Percentiles rank a stretch among this genome's conserved stretches.
Evolutionary conservation across 1,140 invertebrate species (phyloP).

Genomic region (Zaprionus taronus): DNA sequence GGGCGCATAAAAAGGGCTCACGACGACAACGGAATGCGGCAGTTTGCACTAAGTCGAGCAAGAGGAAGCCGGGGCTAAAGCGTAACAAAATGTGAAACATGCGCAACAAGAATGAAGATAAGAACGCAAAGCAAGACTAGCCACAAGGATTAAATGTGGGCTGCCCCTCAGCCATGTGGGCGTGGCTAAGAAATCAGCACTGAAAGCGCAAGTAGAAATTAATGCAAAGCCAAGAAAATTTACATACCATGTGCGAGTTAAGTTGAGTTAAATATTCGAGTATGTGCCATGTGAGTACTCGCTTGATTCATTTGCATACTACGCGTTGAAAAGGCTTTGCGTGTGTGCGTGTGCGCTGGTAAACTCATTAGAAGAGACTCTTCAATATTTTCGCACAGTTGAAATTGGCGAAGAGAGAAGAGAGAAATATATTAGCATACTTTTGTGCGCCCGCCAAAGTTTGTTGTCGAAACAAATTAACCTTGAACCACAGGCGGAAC

Average conservation of each 20-base stretch:
- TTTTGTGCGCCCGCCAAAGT: conserved; percentile 59
- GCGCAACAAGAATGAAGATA: conserved; percentile 62
- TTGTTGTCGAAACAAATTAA: conserved; percentile 76
- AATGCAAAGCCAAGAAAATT: neutral
- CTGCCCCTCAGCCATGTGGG: no score
- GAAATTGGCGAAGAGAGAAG: conserved; percentile 34
- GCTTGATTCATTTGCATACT: conserved; percentile 50
- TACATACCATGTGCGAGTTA: neutral
- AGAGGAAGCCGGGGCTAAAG: conserved; percentile 7
- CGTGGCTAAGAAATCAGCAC: conserved; percentile 35
- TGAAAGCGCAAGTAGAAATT: conserved; percentile 16
- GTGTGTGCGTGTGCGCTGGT: conserved; percentile 22
- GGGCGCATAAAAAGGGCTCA: conserved; percentile 56
- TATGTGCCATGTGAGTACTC: neutral
- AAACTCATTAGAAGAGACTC: conserved; percentile 64
- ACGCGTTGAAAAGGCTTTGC: conserved; percentile 33
- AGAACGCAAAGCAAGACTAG: conserved; percentile 17
- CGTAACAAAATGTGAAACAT: conserved; percentile 61
- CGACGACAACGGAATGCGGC: conserved; percentile 33
- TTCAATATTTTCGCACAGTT: conserved; percentile 62
- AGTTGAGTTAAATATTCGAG: neutral
- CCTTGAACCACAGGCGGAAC: conserved; percentile 61
- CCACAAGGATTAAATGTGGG: conserved; percentile 54
- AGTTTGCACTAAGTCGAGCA: conserved; percentile 24
- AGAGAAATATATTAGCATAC: conserved; percentile 71